Evolutionary conservation across 2,113 vertebrate species (phyloP).

Genomic region (Ibidorhyncha struthersii): DNA sequence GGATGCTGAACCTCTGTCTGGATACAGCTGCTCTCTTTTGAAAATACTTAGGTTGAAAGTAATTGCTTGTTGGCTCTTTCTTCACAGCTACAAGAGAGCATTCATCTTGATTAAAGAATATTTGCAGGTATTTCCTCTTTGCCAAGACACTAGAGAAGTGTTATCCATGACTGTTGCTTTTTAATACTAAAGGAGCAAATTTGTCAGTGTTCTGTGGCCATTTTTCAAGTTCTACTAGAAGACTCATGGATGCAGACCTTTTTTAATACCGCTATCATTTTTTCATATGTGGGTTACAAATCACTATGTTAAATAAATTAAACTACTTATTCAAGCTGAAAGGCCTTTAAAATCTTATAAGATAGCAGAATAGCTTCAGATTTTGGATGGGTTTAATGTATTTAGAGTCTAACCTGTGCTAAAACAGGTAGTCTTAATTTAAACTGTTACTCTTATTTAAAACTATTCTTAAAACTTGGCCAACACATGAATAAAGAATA

Average conservation of each 20-base stretch:
- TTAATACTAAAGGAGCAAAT: constrained; percentile 19
- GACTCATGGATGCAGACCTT: background rate
- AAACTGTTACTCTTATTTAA: background rate
- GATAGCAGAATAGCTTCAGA: background rate
- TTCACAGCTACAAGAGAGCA: background rate
- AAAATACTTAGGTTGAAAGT: background rate
- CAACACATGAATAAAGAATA: background rate
- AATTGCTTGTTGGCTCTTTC: background rate
- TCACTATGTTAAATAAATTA: constrained; percentile 48
- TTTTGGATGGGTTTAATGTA: background rate
- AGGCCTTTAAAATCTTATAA: constrained; percentile 14
- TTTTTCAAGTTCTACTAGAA: constrained; percentile 29
- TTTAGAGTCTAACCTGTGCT: background rate
- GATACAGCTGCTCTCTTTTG: background rate
- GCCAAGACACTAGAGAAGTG: background rate
- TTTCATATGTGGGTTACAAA: constrained; percentile 39
- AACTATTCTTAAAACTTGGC: background rate
- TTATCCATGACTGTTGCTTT: background rate
- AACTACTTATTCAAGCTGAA: constrained; percentile 45
- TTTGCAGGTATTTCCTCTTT: constrained; percentile 11
- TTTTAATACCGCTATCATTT: constrained; percentile 20
- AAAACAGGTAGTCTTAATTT: constrained; percentile 17
- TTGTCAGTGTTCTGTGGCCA: background rate
- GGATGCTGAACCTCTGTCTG: background rate
- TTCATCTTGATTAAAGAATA: constrained; percentile 21